These are phyloP conservation scores for Characodon lateralis DNA, from an alignment of 2,797 vertebrate species.

Conservation along the genomic window DNA sequence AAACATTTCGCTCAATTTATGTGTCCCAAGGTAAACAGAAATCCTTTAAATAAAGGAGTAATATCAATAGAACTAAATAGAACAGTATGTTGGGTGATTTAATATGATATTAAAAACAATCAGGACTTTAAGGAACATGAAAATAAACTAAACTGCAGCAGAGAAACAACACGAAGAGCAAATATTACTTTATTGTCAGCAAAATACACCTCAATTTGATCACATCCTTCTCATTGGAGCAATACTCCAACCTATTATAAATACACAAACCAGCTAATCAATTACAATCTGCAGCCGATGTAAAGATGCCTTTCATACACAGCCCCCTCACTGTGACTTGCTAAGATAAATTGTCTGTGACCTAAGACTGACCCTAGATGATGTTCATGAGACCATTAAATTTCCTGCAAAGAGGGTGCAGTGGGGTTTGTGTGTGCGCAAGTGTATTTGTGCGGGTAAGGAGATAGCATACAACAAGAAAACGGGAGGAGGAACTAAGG, in stretches of 20 bases:
- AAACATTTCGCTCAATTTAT: slow-evolving; percentile 1
- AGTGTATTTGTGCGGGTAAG: slow-evolving; percentile 15
- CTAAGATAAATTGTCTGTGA: slow-evolving; percentile 83
- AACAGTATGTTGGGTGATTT: neutral
- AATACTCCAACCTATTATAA: slow-evolving; percentile 56
- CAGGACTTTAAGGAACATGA: slow-evolving; percentile 24
- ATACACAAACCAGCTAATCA: slow-evolving; percentile 74
- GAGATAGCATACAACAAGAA: slow-evolving; percentile 31
- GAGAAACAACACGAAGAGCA: slow-evolving; percentile 48
- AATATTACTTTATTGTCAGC: slow-evolving; percentile 57
- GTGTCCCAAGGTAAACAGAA: neutral
- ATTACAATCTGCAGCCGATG: slow-evolving; percentile 72
- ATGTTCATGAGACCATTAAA: slow-evolving; percentile 84
- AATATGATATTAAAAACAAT: slow-evolving; percentile 12
- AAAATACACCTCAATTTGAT: slow-evolving; percentile 63
- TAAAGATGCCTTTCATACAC: slow-evolving; percentile 73
- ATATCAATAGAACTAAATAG: neutral
- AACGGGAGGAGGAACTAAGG: slow-evolving; percentile 21
- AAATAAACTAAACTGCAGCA: slow-evolving; percentile 36
- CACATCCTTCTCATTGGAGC: slow-evolving; percentile 50
- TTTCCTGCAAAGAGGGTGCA: slow-evolving; percentile 73
- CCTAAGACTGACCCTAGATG: slow-evolving; percentile 79
- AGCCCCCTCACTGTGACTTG: slow-evolving; percentile 60
- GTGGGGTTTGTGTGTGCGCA: slow-evolving; percentile 49
- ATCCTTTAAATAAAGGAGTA: slow-evolving; percentile 14